A percentile compares a stretch with the other conserved stretches of the same genome.
Conservation (phyloP, 2,113 vertebrate genomes). For the Aegotheles bennettii region DNA sequence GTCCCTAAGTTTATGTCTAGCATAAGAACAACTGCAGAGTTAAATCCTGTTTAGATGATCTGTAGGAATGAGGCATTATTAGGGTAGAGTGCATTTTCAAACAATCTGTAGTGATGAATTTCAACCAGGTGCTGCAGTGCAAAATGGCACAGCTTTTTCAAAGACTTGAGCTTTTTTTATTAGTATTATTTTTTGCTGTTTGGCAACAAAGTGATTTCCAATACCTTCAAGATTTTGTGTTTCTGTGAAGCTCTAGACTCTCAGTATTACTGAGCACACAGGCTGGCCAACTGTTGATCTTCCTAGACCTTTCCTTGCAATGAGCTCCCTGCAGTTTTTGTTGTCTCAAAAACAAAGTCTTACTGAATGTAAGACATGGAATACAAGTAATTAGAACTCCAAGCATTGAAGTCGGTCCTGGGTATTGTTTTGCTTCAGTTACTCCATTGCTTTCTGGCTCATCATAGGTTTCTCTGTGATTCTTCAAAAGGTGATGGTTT, state of each 20-base stretch:
- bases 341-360: neutral
- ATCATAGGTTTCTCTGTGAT: neutral
- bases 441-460: neutral
- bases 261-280: neutral
- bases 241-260: neutral
- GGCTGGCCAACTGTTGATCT: neutral
- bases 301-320: neutral
- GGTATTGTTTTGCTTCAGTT: neutral
- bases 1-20: neutral
- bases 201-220: neutral
- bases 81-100: fast-evolving
- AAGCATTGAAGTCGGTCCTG: neutral
- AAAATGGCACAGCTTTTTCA: neutral
- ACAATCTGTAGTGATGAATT: neutral
- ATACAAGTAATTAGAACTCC: neutral
- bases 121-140: neutral
- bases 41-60: neutral
- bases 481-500: neutral
- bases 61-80: neutral
- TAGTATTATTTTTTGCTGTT: too few relatives aligned
- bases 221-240: too few relatives aligned
- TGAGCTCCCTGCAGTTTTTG: neutral
- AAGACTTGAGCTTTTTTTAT: too few relatives aligned
- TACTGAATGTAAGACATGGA: neutral
- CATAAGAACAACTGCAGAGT: neutral